Conservation (phyloP, 2,797 vertebrate genomes). For the Gouania willdenowi region DNA sequence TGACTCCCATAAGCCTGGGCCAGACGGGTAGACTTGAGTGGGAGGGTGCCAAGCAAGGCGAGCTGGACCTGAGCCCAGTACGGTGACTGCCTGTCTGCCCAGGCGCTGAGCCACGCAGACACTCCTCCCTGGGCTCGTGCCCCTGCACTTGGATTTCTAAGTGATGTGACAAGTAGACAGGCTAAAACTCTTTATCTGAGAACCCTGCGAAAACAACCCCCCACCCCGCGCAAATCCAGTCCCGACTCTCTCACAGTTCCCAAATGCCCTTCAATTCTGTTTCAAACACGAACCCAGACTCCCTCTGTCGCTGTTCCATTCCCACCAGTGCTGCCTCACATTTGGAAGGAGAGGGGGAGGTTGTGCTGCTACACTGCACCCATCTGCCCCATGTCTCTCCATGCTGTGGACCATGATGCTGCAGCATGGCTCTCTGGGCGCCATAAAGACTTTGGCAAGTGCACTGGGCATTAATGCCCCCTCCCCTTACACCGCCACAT, state of each 20-base stretch:
- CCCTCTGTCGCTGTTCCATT: conserved; percentile 71
- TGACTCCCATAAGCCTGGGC: conserved; percentile 69
- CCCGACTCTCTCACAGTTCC: conserved; percentile 52
- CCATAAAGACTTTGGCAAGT: conserved; percentile 72
- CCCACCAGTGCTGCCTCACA: conserved; percentile 74
- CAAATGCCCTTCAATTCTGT: conserved; percentile 66
- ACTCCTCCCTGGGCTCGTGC: conserved; percentile 78
- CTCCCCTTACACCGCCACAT: conserved; percentile 54
- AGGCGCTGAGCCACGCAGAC: conserved; percentile 76
- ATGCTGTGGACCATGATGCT: conserved; percentile 82
- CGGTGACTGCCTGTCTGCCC: conserved; percentile 82
- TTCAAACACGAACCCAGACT: conserved; percentile 63
- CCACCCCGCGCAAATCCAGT: conserved; percentile 29
- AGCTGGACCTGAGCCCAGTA: conserved; percentile 75
- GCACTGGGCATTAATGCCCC: conserved; percentile 42
- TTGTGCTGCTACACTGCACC: conserved; percentile 81
- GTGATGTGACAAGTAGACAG: conserved; percentile 68
- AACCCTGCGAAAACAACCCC: conserved; percentile 40
- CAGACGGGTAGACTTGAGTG: conserved; percentile 71
- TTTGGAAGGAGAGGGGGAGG: conserved; percentile 68
- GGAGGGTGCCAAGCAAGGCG: conserved; percentile 65
- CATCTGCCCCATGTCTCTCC: conserved; percentile 82
- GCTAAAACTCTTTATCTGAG: conserved; percentile 64
- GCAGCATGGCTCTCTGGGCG: conserved; percentile 77
- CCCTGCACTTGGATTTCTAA: conserved; percentile 82